Evolutionary conservation across 2,113 vertebrate genomes (phyloP).

Genomic region (Ornithorhynchus anatinus): DNA sequence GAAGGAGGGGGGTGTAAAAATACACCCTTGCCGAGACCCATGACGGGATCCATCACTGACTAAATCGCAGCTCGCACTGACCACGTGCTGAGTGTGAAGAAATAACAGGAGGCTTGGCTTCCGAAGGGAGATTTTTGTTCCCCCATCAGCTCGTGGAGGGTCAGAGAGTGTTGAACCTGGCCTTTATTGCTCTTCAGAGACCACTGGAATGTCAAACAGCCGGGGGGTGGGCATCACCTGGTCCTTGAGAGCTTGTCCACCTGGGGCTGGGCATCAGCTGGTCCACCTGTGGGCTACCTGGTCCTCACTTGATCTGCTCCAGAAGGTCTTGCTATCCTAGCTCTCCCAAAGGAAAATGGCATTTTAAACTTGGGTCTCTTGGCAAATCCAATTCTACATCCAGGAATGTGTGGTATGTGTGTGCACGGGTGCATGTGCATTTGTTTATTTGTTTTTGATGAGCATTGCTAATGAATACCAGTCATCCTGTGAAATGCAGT

Average conservation of each 20-base stretch:
- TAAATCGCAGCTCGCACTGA: constrained; percentile 13
- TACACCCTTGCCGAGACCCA: constrained; percentile 13
- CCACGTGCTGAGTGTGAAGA: not conserved
- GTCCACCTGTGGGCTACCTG: no score
- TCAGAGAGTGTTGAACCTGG: not conserved
- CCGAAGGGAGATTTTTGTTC: not conserved
- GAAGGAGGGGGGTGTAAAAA: no score
- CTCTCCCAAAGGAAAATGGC: not conserved
- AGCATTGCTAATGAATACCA: constrained; percentile 31
- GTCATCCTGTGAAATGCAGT: constrained; percentile 10
- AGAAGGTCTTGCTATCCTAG: not conserved
- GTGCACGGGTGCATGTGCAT: not conserved
- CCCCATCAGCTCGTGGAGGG: not conserved
- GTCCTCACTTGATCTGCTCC: not conserved
- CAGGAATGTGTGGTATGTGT: constrained; percentile 26
- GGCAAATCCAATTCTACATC: constrained; percentile 17
- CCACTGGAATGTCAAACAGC: fast-evolving
- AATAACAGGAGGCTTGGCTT: not conserved
- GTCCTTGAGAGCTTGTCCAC: no score
- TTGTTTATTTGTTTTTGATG: constrained; percentile 8
- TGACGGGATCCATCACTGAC: constrained; percentile 24
- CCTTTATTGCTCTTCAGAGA: not conserved
- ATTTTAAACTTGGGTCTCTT: not conserved
- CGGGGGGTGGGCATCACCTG: not conserved
- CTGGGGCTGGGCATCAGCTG: no score